A percentile compares a stretch with the other conserved stretches of the same genome.
These are phyloP conservation scores for Trichogramma dendrolimi DNA, from an alignment of 2,888 invertebrate genomes.

Conservation along the genomic window DNA sequence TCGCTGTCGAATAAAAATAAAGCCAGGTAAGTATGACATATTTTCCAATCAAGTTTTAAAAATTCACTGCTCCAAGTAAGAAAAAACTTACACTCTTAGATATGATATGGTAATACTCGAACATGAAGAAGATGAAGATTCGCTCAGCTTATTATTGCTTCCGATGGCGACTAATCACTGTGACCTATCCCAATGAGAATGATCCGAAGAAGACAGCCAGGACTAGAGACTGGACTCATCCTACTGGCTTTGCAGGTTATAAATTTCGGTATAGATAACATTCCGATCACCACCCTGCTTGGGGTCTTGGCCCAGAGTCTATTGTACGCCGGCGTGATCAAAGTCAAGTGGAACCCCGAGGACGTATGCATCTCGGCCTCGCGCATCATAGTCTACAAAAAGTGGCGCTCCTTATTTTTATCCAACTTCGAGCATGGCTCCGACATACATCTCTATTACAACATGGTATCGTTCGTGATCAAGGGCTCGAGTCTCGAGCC, in stretches of 20 bases:
- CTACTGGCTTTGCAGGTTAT: slow-evolving; percentile 42
- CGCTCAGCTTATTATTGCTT: no score
- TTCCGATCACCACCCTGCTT: slow-evolving; percentile 57
- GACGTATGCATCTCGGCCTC: slow-evolving; percentile 57
- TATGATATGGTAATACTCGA: no score
- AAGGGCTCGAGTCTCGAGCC: slow-evolving; percentile 59
- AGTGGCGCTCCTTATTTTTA: slow-evolving; percentile 54
- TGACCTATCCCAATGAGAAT: slow-evolving; percentile 30
- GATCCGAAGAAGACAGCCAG: slow-evolving; percentile 39
- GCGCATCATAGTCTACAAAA: slow-evolving; percentile 49
- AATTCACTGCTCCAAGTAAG: no score
- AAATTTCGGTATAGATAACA: slow-evolving; percentile 51
- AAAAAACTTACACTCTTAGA: no score
- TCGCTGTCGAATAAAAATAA: no score
- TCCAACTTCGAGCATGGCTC: slow-evolving; percentile 60
- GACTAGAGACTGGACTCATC: slow-evolving; percentile 42
- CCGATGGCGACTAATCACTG: slow-evolving; percentile 23
- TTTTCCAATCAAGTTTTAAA: no score
- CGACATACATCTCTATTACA: slow-evolving; percentile 63
- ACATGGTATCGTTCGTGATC: slow-evolving; percentile 61
- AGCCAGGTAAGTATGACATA: no score
- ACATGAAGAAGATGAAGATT: no score
- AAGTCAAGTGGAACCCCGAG: slow-evolving; percentile 52
- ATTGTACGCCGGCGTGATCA: slow-evolving; percentile 53
- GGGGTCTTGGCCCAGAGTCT: slow-evolving; percentile 52